Conservation (phyloP, 2,113 vertebrate species). For the Rafetus swinhoei region DNA sequence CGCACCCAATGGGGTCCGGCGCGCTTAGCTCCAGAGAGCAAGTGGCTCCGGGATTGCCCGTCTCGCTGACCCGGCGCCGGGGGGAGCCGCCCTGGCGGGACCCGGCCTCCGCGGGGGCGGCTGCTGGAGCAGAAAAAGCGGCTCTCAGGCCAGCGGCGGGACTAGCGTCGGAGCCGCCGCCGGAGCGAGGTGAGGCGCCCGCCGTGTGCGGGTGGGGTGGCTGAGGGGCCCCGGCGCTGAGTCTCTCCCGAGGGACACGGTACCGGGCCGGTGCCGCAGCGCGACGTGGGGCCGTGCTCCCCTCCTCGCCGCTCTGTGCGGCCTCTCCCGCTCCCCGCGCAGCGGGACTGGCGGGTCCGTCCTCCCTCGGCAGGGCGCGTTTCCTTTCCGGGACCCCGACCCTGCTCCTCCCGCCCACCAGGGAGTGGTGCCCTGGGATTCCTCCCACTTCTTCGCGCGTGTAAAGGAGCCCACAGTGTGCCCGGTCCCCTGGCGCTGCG, state of each 20-base stretch:
- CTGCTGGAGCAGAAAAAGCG: neutral
- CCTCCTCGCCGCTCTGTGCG: too few species aligned
- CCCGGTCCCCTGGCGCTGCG: neutral
- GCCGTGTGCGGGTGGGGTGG: too few species aligned
- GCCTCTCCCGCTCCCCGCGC: neutral
- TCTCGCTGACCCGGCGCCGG: neutral
- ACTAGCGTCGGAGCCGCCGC: neutral
- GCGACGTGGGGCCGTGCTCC: neutral
- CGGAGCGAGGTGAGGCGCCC: neutral
- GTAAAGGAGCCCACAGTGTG: neutral
- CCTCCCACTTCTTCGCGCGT: neutral
- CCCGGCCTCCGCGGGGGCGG: conserved; percentile 40
- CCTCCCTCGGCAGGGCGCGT: too few species aligned
- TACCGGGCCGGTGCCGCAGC: too few species aligned
- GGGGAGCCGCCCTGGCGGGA: neutral
- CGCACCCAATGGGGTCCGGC: neutral
- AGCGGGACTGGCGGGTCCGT: neutral
- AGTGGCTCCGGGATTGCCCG: neutral
- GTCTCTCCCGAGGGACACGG: neutral
- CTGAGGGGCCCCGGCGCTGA: neutral
- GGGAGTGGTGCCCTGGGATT: neutral
- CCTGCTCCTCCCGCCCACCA: neutral
- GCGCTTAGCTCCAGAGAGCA: neutral
- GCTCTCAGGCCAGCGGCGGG: neutral
- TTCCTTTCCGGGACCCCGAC: too few species aligned